Base-by-base conservation (phyloP, 2,888 invertebrate species). In the Cheilosia impressa region DNA sequence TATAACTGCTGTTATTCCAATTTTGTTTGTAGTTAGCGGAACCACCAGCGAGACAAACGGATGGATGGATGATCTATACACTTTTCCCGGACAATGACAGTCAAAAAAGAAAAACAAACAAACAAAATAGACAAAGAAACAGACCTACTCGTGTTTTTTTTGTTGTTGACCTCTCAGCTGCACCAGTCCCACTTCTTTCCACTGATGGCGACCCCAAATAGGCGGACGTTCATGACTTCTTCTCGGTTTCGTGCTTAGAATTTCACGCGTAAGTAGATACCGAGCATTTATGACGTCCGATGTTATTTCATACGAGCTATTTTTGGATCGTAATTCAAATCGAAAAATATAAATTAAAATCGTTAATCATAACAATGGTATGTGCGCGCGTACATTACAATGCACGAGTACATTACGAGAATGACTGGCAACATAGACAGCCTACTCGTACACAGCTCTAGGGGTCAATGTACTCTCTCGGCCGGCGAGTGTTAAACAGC, bases 301-400 rank as follows among this genome's bases (percentile, higher is more conserved):
- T 83, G 66, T 71, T 71, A 71, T 58, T 50, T 50, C 38, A 65
- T 47, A 58, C 65, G 72, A 50, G n/a, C 85, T 76, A 77, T 85
- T 85, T 81, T 76, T 55, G 53, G 45, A 63, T 63, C 45, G 68
- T 77, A 85, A 78, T 78, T 73, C 38, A 66, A 83, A 66, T 68
- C 27, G 13, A 75, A 53, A 62, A 76, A 62, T 53, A 57, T 55
- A 45, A 24, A 27, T 55, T 68, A 57, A 38, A 80, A 81, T 81
- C 72, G 76, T 81, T 85, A 85, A 85, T 85, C 76, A 81, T 55
- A 77, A 76, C 84, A 84, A 80, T 84, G 75, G 75, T 45, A 84
- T 84, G 71, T 84, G 71, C 65, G 58, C 65, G 78, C 71, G 71
- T n/a, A n/a, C n/a, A n/a, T n/a, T n/a, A 77, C 65, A 71, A 53